Evolutionary conservation across 2,888 invertebrate species (phyloP).

Genomic region (Apantesis nais): DNA sequence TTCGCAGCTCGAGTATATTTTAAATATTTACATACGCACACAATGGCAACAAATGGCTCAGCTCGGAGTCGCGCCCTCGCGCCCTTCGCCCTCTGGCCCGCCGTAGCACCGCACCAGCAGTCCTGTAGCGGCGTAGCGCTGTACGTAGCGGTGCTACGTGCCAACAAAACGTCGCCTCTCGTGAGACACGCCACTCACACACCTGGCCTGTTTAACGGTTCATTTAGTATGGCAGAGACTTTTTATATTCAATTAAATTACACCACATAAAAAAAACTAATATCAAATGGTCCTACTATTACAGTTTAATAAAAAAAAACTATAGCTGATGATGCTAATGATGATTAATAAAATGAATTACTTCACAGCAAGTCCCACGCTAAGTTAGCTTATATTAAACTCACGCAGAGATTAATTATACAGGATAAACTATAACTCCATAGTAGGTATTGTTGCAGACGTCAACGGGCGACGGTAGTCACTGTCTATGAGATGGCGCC

Average conservation of each 20-base stretch:
- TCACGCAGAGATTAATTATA: not conserved
- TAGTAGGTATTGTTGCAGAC: not conserved
- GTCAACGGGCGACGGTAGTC: too few relatives aligned
- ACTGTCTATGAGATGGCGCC: too few relatives aligned
- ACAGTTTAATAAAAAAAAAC: too few relatives aligned
- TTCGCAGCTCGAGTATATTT: slow-evolving; percentile 24
- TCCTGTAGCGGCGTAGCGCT: slow-evolving; percentile 20
- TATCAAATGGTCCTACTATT: too few relatives aligned
- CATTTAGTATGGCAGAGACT: slow-evolving; percentile 18
- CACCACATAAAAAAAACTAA: too few relatives aligned
- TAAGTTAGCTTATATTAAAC: not conserved
- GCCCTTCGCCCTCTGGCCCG: slow-evolving; percentile 39
- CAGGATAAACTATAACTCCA: not conserved
- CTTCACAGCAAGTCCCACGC: too few relatives aligned
- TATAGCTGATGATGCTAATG: too few relatives aligned
- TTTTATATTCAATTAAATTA: too few relatives aligned
- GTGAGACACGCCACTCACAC: slow-evolving; percentile 45
- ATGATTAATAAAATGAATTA: too few relatives aligned
- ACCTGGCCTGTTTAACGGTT: slow-evolving; percentile 34
- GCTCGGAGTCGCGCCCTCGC: slow-evolving; percentile 39
- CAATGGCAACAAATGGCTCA: slow-evolving; percentile 46
- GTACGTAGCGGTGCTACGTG: slow-evolving; percentile 23
- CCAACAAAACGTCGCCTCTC: slow-evolving; percentile 48
- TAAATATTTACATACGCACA: slow-evolving; percentile 35
- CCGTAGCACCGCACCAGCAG: slow-evolving; percentile 21